A percentile compares a stretch with the other conserved stretches of the same genome.
phyloP scores from a whole-genome alignment of 2,888 invertebrate species.

The Ferrisia virgata region DNA sequence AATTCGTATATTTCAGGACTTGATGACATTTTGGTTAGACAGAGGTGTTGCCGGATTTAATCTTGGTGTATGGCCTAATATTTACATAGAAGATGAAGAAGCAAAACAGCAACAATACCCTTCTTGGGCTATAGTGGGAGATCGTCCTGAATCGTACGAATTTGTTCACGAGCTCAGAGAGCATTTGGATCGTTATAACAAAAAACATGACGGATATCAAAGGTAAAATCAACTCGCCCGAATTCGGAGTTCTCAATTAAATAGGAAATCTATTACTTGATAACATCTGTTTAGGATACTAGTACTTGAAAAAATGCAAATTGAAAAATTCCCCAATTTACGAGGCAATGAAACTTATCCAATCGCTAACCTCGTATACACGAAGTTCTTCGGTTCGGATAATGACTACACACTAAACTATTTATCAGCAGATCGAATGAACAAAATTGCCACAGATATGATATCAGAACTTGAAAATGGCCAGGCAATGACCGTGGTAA shows the following conservation, averaged over 20 bases:
- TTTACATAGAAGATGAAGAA: slow-evolving; percentile 6
- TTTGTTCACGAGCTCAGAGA: slow-evolving; percentile 32
- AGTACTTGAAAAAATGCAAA: neutral
- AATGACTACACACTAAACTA: neutral
- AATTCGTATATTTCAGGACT: neutral
- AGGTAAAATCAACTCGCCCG: neutral
- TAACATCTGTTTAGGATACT: neutral
- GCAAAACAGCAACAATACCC: slow-evolving; percentile 5
- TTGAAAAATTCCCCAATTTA: neutral
- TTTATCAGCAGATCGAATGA: neutral
- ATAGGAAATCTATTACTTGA: too few species aligned
- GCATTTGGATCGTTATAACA: slow-evolving; percentile 27
- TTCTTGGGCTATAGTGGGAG: neutral
- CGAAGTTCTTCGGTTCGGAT: neutral
- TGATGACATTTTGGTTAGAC: neutral
- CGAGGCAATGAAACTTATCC: neutral
- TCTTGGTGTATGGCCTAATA: neutral
- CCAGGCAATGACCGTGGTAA: neutral
- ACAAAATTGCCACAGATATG: neutral
- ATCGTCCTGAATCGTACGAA: slow-evolving; percentile 32
- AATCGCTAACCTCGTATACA: neutral
- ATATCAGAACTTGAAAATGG: neutral
- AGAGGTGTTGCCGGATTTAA: neutral
- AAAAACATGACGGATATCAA: slow-evolving; percentile 1
- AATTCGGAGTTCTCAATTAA: too few species aligned